These are phyloP conservation scores for Candidula unifasciata DNA, from an alignment of 2,888 invertebrate genomes.

Conservation along the genomic window DNA sequence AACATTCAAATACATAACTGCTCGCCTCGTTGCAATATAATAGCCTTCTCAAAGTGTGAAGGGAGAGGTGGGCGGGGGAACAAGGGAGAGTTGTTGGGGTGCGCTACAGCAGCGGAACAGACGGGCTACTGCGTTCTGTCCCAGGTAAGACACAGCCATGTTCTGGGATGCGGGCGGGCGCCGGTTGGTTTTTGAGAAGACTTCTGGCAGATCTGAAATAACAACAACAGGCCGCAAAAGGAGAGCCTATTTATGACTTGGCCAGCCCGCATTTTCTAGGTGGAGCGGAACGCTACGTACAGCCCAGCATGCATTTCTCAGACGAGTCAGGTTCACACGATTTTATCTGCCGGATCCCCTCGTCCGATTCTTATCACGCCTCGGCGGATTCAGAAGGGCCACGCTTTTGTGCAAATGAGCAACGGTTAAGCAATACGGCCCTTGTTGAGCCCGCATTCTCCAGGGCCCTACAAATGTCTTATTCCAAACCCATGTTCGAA, in stretches of 20 bases:
- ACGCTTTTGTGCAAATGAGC: constrained; percentile 16
- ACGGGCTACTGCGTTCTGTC: background rate
- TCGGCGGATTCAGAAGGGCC: background rate
- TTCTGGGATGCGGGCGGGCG: background rate
- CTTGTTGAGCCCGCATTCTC: constrained; percentile 11
- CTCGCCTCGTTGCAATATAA: background rate
- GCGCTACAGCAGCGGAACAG: background rate
- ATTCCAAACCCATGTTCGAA: background rate
- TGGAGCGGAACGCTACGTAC: constrained; percentile 24
- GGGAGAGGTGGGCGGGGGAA: too few species aligned
- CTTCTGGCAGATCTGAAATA: background rate
- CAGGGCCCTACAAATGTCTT: constrained; percentile 14
- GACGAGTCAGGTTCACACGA: background rate
- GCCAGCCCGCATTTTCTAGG: constrained; percentile 24
- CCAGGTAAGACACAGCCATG: background rate
- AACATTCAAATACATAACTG: background rate
- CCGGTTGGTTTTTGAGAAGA: background rate
- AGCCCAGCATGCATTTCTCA: background rate
- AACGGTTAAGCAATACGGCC: constrained; percentile 2
- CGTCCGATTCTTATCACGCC: constrained; percentile 15
- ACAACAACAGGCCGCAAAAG: background rate
- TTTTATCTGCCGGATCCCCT: constrained; percentile 10
- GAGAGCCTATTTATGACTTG: constrained; percentile 13
- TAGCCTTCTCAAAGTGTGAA: background rate
- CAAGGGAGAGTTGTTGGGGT: background rate